phyloP scores from a whole-genome alignment of 2,113 vertebrate species.

The Parotia lawesii region DNA sequence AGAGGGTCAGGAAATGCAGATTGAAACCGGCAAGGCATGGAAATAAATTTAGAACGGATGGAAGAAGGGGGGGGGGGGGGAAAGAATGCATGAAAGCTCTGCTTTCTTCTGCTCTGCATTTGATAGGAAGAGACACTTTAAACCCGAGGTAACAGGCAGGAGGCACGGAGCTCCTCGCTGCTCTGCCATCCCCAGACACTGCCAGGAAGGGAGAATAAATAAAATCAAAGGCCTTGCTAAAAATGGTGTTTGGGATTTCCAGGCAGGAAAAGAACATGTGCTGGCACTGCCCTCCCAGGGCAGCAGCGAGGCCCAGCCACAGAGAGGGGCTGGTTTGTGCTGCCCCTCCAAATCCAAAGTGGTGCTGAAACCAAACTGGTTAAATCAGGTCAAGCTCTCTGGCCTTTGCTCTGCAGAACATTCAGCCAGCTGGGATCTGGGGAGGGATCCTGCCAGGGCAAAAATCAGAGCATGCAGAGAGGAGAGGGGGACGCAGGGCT shows the following conservation, averaged over 20 bases:
- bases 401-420: not conserved
- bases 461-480: not conserved
- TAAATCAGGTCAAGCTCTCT: not conserved
- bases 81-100: slow-evolving; percentile 38
- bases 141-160: slow-evolving; percentile 56
- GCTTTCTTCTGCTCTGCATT: slow-evolving; percentile 39
- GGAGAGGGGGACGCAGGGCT: not conserved
- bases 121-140: slow-evolving; percentile 55
- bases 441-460: not conserved
- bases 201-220: slow-evolving; percentile 9
- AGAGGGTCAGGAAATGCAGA: slow-evolving; percentile 55
- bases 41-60: slow-evolving; percentile 61
- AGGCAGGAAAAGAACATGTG: not conserved
- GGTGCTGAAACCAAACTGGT: not conserved
- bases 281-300: not conserved
- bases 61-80: not conserved
- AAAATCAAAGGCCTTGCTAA: not conserved
- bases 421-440: not conserved
- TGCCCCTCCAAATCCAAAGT: not conserved
- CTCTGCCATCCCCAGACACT: not conserved
- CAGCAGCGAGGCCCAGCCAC: not conserved
- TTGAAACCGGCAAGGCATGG: slow-evolving; percentile 58
- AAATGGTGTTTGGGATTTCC: slow-evolving; percentile 16
- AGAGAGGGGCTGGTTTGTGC: not conserved
- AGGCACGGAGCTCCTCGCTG: slow-evolving; percentile 27